Percentiles rank a stretch among this genome's conserved stretches.
phyloP scores from a whole-genome alignment of 2,888 invertebrate species.

The Drosophila antonietae region DNA sequence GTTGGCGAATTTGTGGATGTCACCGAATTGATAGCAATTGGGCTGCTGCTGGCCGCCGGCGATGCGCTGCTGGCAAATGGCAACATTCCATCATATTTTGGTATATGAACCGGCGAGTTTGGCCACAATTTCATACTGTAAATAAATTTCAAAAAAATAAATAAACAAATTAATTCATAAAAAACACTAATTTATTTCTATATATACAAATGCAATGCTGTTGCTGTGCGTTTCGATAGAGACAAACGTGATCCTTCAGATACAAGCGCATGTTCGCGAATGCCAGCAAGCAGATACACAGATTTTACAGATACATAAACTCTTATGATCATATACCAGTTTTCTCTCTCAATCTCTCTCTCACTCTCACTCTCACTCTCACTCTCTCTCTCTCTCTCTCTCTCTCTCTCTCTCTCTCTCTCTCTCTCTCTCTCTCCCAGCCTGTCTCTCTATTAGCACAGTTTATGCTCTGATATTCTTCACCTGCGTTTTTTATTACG shows the following conservation, averaged over 20 bases:
- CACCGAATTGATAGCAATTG: slow-evolving; percentile 84
- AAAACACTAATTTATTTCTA: too few relatives aligned
- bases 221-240: slow-evolving; percentile 15
- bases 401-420: background rate
- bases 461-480: slow-evolving; percentile 7
- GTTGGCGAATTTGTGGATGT: slow-evolving; percentile 84
- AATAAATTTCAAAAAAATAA: slow-evolving; percentile 2
- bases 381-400: background rate
- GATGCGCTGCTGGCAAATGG: slow-evolving; percentile 80
- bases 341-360: slow-evolving; percentile 1
- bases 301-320: slow-evolving; percentile 24
- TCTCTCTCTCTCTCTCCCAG: background rate
- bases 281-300: slow-evolving; percentile 48
- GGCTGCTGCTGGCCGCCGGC: slow-evolving; percentile 81
- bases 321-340: slow-evolving; percentile 9
- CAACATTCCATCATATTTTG: slow-evolving; percentile 84
- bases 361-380: background rate
- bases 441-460: background rate
- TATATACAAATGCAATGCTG: slow-evolving; percentile 57
- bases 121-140: slow-evolving; percentile 84
- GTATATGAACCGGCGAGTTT: slow-evolving; percentile 84
- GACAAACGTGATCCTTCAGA: slow-evolving; percentile 68
- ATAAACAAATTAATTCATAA: background rate
- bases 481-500: background rate
- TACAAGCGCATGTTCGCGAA: slow-evolving; percentile 75